A percentile compares a stretch with the other conserved stretches of the same genome.
phyloP scores from a whole-genome alignment of 2,888 invertebrate species.

The Amphipyra berbera region DNA sequence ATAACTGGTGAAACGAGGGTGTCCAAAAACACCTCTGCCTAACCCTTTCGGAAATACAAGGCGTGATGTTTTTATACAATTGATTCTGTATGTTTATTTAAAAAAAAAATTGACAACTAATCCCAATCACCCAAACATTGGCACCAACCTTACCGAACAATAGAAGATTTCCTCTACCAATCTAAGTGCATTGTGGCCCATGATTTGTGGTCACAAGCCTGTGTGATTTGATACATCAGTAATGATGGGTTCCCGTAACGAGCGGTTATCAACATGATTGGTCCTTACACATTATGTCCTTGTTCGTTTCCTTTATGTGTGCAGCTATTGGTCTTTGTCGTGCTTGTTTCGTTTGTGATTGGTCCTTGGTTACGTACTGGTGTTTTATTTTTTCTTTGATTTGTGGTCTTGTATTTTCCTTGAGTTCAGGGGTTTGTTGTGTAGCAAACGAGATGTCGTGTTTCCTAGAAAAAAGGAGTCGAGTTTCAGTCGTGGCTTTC shows the following conservation, averaged over 20 bases:
- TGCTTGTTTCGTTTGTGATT: background rate
- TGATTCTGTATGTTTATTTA: no score
- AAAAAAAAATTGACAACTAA: no score
- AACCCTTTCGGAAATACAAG: no score
- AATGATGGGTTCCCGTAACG: conserved; percentile 42
- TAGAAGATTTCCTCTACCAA: conserved; percentile 6
- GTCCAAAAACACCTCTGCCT: no score
- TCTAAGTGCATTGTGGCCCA: conserved; percentile 23
- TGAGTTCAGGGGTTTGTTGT: background rate
- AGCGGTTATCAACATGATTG: conserved; percentile 49
- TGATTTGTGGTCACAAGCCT: conserved; percentile 39
- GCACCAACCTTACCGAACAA: conserved; percentile 2
- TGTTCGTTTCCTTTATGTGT: conserved; percentile 36
- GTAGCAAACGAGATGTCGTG: background rate
- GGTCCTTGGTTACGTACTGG: background rate
- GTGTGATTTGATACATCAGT: conserved; percentile 49
- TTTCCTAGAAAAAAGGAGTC: background rate
- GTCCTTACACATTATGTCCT: conserved; percentile 44
- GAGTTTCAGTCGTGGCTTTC: no score
- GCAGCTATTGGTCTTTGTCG: conserved; percentile 35
- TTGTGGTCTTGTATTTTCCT: conserved; percentile 29
- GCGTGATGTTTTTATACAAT: no score
- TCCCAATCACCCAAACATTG: background rate
- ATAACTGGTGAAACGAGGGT: no score
- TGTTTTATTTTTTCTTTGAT: conserved; percentile 17